phyloP scores from a whole-genome alignment of 1,140 invertebrate genomes.

The Apis dorsata region DNA sequence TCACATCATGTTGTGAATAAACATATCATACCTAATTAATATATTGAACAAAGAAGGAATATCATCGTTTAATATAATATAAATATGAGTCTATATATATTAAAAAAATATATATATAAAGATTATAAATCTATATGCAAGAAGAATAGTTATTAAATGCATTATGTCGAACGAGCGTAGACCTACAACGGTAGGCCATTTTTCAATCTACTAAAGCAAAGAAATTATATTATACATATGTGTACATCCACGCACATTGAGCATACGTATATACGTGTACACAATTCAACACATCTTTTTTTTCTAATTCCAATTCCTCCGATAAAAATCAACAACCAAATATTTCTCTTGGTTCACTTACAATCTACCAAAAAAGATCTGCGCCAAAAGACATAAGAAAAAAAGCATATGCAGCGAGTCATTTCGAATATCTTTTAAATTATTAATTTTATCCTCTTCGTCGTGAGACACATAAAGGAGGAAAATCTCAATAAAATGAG shows the following conservation, averaged over 20 bases:
- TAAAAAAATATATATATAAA: constrained; percentile 52
- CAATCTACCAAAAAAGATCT: constrained; percentile 49
- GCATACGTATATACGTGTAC: not conserved
- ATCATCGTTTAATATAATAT: constrained; percentile 76
- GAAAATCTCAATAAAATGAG: constrained; percentile 49
- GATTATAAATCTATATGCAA: constrained; percentile 54
- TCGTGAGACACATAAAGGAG: constrained; percentile 34
- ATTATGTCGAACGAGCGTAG: constrained; percentile 47
- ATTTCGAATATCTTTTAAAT: constrained; percentile 42
- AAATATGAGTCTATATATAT: constrained; percentile 57
- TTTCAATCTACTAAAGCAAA: not conserved
- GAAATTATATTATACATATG: not conserved
- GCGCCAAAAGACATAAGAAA: constrained; percentile 19
- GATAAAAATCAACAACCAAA: constrained; percentile 22
- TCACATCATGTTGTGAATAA: constrained; percentile 81
- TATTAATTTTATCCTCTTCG: constrained; percentile 43
- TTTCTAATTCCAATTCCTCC: constrained; percentile 33
- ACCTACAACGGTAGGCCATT: constrained; percentile 44
- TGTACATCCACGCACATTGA: not conserved
- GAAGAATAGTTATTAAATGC: constrained; percentile 48
- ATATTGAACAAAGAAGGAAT: constrained; percentile 76
- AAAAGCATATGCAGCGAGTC: not conserved
- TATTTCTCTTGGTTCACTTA: constrained; percentile 30
- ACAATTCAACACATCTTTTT: not conserved
- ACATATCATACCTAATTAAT: constrained; percentile 80